phyloP scores from a whole-genome alignment of 2,888 invertebrate genomes.

The Caenorhabditis plicata region DNA sequence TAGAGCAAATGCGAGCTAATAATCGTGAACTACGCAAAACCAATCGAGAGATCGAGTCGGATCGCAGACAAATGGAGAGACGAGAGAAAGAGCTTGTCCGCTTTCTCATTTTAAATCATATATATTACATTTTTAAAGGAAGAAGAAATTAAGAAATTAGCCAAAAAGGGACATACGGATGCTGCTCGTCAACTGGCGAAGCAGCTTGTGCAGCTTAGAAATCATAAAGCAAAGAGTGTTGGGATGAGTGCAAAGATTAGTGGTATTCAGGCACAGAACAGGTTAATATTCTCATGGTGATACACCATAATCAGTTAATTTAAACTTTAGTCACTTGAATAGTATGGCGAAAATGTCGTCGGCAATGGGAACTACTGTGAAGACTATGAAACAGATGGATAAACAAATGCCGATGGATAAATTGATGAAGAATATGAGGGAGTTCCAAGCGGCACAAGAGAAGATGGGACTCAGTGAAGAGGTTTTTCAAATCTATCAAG shows the following conservation, averaged over 20 bases:
- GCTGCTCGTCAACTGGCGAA: conserved; percentile 77
- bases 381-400: conserved; percentile 86
- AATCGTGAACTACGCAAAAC: conserved; percentile 80
- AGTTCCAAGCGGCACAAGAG: conserved; percentile 81
- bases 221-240: conserved; percentile 82
- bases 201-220: conserved; percentile 82
- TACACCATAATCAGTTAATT: background rate
- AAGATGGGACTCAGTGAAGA: conserved; percentile 95
- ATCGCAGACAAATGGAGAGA: conserved; percentile 79
- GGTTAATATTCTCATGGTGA: background rate
- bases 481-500: conserved; percentile 71
- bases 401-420: conserved; percentile 69
- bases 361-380: conserved; percentile 84
- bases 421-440: conserved; percentile 79
- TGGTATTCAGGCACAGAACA: conserved; percentile 72
- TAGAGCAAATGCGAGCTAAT: conserved; percentile 82
- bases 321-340: conserved; percentile 72
- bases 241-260: conserved; percentile 80
- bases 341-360: conserved; percentile 83
- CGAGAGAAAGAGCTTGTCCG: conserved; percentile 84
- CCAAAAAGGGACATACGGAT: conserved; percentile 83
- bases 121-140: conserved; percentile 76
- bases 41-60: conserved; percentile 81
- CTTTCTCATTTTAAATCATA: conserved; percentile 5
- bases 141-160: conserved; percentile 84